Base-by-base conservation (phyloP, 2,113 vertebrate genomes). In the Gavialis gangeticus region DNA sequence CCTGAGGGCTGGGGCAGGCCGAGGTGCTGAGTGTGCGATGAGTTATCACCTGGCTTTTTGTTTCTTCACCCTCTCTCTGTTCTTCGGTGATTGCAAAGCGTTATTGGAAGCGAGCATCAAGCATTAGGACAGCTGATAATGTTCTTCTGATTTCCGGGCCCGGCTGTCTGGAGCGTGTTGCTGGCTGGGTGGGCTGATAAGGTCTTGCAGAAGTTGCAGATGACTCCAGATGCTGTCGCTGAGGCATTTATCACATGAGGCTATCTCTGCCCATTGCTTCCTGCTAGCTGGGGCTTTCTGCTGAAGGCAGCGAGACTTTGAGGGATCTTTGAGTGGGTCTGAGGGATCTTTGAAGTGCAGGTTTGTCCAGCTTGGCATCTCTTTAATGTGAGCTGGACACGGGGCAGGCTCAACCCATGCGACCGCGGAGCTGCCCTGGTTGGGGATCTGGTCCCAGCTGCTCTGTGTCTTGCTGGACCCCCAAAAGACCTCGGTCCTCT, bases 251-350 rank as follows among this genome's bases (percentile, higher is more conserved):
- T 92, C 87, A 4, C 18, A 60, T 56, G 81, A 8, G 81, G 87
- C 82, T 71, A 84, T 84, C 94, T 89, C 95, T 89, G 91, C 85
- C 93, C 91, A 75, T 93, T 3, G 10, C 92, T 94, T 91, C 95
- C 92, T 91, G 92, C 92, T 84, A 22, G 3, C 78, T 92, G 81
- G 11, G 60, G 84, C 84, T 83, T 89, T 81, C 5, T 37, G 4
- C 71, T 16, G 63, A 46, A 22, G 60, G 71, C 66, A 14, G 71
- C 0, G 2, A 82, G 28, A 24, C 0, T 3, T 66, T n/a, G n/a
- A n/a, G n/a, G n/a, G n/a, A n/a, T n/a, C n/a, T n/a, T n/a, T n/a
- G n/a, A n/a, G n/a, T n/a, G n/a, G n/a, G n/a, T n/a, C 17, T 71
- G 92, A 0, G 9, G 91, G 82, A 67, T n/a, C 30, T 27, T 19